Evolutionary conservation across 2,888 invertebrate species (phyloP), one percentile per base, ranked within the genome.

Genomic region (Margaritifera margaritifera): DNA sequence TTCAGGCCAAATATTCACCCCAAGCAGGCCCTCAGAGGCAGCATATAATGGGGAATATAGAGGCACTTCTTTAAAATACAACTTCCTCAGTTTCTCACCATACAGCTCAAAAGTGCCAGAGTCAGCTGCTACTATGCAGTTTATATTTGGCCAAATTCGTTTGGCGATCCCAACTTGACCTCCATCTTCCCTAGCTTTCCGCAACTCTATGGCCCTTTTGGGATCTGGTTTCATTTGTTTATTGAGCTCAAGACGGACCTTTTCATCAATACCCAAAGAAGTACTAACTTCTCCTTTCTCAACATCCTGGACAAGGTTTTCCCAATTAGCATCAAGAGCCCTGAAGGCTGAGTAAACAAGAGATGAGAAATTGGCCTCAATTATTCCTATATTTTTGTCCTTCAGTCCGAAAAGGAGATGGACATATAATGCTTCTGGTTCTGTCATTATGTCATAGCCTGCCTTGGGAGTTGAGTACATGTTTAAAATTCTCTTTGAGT

Each of bases 351-450:
- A 80, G 74, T 84, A 85, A 11, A 88, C 78, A 6, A 88, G 74
- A 18, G 88, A 87, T 4, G 87, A 82, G 80, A 89, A 89, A 68
- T 88, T 88, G 4, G 88, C 86, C 66, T 89, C 88, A 31, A 88
- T 79, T 66, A 84, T 82, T 8, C 88, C 88, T 6, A 89, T 61
- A 65, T 86, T 80, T 25, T 71, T 79, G 69, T 89, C 88, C 62
- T 79, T 81, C 31, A 89, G 71, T 18, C 81, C 88, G 82, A 89
- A 89, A 63, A 89, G 70, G 8, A 88, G 74, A 72, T 89, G 86
- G 8, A 88, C 68, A 70, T 89, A 89, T n/a, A 86, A 68, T 19
- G 87, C 87, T 64, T 87, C 86, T 19, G 86, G 86, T 66, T 88
- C 88, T 50, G 81, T 77, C 18, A 80, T 42, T 63, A 88, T 86